Conservation (phyloP, 1,140 invertebrate genomes). For the Dreissena rostriformis region DNA sequence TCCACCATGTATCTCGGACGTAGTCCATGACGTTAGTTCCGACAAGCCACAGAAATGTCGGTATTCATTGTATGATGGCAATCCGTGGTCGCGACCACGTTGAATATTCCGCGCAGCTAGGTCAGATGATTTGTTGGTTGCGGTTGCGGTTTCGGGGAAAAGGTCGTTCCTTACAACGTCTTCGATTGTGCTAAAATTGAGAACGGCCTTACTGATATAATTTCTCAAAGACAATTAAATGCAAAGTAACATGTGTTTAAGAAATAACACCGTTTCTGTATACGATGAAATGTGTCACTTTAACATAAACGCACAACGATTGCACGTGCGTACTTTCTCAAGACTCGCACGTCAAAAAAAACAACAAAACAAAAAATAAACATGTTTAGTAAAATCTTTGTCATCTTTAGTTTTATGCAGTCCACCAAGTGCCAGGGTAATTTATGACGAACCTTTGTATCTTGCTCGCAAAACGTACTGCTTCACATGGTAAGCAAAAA, state of each 20-base stretch:
- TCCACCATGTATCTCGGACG: too few species aligned
- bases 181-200: conserved; percentile 1
- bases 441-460: too few species aligned
- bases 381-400: too few species aligned
- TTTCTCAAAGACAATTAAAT: not conserved
- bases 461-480: too few species aligned
- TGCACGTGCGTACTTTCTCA: not conserved
- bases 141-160: not conserved
- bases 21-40: conserved; percentile 16
- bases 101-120: conserved; percentile 92
- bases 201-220: not conserved
- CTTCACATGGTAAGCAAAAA: too few species aligned
- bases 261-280: not conserved
- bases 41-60: conserved; percentile 43
- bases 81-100: conserved; percentile 93
- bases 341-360: too few species aligned
- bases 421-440: too few species aligned
- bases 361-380: too few species aligned
- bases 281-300: not conserved
- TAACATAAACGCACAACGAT: not conserved
- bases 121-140: conserved; percentile 82
- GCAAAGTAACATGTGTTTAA: not conserved
- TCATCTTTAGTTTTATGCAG: too few species aligned
- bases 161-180: conserved; percentile 20
- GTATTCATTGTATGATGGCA: conserved; percentile 87